These are phyloP conservation scores for Creontiades dilutus DNA, from an alignment of 2,888 invertebrate genomes.

Conservation along the genomic window DNA sequence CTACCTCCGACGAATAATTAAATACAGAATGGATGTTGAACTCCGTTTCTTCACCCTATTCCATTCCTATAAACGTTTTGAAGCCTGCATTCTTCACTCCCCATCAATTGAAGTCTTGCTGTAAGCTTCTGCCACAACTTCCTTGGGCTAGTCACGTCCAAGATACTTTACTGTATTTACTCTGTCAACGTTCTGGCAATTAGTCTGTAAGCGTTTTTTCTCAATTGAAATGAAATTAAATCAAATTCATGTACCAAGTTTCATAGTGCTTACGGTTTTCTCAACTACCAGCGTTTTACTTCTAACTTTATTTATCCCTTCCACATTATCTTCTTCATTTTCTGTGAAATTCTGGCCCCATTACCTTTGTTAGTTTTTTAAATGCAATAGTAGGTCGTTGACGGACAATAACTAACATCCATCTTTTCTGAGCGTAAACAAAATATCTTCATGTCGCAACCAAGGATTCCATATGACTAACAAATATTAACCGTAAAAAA, in stretches of 20 bases:
- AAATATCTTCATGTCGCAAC: too few relatives aligned
- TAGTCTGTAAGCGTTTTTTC: not conserved
- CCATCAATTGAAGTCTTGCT: not conserved
- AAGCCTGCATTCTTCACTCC: too few relatives aligned
- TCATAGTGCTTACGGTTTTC: not conserved
- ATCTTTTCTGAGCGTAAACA: too few relatives aligned
- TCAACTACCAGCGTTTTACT: not conserved
- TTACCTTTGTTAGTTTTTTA: not conserved
- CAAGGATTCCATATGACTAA: too few relatives aligned
- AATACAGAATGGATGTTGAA: too few relatives aligned
- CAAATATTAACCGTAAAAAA: too few relatives aligned
- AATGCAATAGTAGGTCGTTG: not conserved
- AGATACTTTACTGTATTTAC: not conserved
- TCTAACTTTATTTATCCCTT: not conserved
- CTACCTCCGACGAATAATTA: too few relatives aligned
- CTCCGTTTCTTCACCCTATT: too few relatives aligned
- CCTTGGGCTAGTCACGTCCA: not conserved
- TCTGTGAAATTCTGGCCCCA: too few relatives aligned
- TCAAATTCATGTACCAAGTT: not conserved
- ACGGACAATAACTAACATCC: too few relatives aligned
- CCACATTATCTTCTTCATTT: too few relatives aligned
- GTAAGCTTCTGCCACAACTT: not conserved
- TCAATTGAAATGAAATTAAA: not conserved
- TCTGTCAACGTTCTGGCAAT: not conserved
- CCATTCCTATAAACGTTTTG: too few relatives aligned